A percentile compares a stretch with the other conserved stretches of the same genome.
Conservation (phyloP, 2,797 vertebrate species). For the Myotis pilosus region DNA sequence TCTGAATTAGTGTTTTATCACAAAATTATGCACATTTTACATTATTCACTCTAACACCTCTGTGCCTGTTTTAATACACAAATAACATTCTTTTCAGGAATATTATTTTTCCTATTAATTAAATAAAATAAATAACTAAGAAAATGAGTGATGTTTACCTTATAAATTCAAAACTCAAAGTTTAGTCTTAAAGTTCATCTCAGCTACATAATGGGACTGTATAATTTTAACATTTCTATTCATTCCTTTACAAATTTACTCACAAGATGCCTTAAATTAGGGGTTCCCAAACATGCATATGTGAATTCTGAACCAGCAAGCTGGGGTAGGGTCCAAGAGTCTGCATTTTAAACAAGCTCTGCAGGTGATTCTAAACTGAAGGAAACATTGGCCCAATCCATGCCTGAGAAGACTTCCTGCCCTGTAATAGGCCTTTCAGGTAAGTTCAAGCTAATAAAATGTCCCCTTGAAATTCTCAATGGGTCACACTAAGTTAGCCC, state of each 20-base stretch:
- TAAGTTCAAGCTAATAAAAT: not conserved
- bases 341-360: not conserved
- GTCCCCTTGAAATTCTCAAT: not conserved
- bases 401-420: not conserved
- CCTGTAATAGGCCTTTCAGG: not conserved
- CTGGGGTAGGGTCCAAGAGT: not conserved
- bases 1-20: not conserved
- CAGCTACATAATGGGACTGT: not conserved
- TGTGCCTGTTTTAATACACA: not conserved
- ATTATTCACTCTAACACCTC: not conserved
- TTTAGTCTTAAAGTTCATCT: constrained; percentile 34
- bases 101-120: not conserved
- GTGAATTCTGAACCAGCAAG: not conserved
- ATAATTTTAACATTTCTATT: constrained; percentile 16
- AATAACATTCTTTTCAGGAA: constrained; percentile 7
- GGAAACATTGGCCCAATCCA: not conserved
- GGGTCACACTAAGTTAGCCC: not conserved
- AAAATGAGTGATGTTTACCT: not conserved
- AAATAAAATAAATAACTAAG: constrained; percentile 32
- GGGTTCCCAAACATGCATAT: not conserved
- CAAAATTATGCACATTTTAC: not conserved
- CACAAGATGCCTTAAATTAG: not conserved
- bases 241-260: constrained; percentile 14
- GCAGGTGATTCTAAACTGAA: not conserved
- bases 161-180: constrained; percentile 4